phyloP scores from a whole-genome alignment of 2,113 vertebrate genomes.

The Tragulus kanchil region DNA sequence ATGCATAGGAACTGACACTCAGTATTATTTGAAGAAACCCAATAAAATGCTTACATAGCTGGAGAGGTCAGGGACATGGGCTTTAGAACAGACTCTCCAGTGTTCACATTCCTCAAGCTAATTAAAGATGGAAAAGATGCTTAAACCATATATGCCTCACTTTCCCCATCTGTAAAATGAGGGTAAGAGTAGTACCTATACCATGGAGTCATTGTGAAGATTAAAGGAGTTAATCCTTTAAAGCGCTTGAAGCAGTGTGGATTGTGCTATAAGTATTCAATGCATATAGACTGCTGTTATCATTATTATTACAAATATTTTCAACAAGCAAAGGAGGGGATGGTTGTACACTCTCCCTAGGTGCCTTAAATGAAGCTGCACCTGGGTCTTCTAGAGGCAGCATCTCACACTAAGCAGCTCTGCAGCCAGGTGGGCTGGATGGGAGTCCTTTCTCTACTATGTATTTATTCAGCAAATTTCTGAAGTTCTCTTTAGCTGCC shows the following conservation, averaged over 20 bases:
- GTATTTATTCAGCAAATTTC: background rate
- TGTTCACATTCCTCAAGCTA: background rate
- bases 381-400: background rate
- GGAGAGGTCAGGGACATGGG: background rate
- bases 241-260: background rate
- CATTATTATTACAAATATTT: background rate
- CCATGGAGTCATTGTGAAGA: background rate
- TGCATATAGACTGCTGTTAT: background rate
- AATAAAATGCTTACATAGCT: background rate
- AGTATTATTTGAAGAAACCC: background rate
- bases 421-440: background rate
- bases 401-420: no score
- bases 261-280: background rate
- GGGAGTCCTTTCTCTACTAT: background rate
- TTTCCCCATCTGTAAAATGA: background rate
- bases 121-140: background rate
- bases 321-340: background rate
- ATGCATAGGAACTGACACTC: accelerated
- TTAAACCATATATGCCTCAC: background rate
- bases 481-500: background rate
- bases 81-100: background rate
- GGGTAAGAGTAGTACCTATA: background rate
- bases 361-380: background rate
- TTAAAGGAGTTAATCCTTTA: background rate
- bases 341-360: background rate